phyloP scores from a whole-genome alignment of 1,140 invertebrate species.

The Trissolcus basalis region DNA sequence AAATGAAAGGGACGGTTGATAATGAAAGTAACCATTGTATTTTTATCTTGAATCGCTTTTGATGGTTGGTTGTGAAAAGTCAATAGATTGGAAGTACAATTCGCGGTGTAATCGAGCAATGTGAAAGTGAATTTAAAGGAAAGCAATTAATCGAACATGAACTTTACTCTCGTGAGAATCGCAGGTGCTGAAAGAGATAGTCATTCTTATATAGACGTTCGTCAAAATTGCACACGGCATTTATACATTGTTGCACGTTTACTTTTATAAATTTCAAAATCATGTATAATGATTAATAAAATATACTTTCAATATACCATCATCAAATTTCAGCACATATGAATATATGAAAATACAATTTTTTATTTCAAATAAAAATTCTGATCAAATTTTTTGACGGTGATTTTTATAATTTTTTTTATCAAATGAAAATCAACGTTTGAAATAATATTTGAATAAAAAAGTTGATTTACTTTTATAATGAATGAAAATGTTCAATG shows the following conservation, averaged over 20 bases:
- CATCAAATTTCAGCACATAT: no score
- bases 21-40: constrained; percentile 24
- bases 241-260: no score
- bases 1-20: constrained; percentile 4
- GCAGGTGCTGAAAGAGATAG: constrained; percentile 70
- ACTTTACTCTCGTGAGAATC: constrained; percentile 64
- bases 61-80: constrained; percentile 35
- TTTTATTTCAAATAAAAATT: no score
- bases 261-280: not conserved
- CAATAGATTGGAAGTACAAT: constrained; percentile 41
- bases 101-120: constrained; percentile 22
- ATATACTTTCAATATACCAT: no score
- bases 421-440: no score
- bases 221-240: constrained; percentile 65
- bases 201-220: constrained; percentile 59
- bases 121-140: constrained; percentile 52
- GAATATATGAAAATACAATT: not conserved
- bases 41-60: constrained; percentile 10
- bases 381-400: no score
- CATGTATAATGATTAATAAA: not conserved
- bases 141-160: constrained; percentile 67
- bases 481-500: no score
- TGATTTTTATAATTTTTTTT: no score
- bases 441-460: no score
- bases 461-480: no score